phyloP scores from a whole-genome alignment of 2,888 invertebrate species.

The Ypsolopha sequella region DNA sequence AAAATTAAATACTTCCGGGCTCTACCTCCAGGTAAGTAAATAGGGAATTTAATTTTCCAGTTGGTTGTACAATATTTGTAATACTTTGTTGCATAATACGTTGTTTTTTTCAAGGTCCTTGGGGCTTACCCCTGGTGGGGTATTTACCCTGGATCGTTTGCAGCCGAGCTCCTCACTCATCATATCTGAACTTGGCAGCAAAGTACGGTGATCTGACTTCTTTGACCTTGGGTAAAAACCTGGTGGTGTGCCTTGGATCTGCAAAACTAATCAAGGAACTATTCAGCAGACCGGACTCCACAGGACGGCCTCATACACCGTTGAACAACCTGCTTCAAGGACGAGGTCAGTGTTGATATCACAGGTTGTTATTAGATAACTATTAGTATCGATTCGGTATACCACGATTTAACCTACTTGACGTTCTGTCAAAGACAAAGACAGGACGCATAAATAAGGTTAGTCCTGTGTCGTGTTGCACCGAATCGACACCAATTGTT shows the following conservation, averaged over 20 bases:
- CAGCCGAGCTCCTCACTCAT: conserved; percentile 78
- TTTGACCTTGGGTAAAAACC: conserved; percentile 78
- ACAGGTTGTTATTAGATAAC: no score
- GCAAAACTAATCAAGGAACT: conserved; percentile 81
- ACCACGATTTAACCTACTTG: no score
- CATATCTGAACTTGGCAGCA: conserved; percentile 78
- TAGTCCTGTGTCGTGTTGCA: no score
- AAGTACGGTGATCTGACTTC: conserved; percentile 83
- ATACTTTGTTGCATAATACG: no score
- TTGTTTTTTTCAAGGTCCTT: conserved; percentile 76
- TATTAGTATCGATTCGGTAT: no score
- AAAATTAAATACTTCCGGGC: conserved; percentile 6
- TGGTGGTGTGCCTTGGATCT: conserved; percentile 84
- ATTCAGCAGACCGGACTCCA: conserved; percentile 83
- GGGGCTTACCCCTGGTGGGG: conserved; percentile 84
- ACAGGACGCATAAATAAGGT: no score
- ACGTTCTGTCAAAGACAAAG: no score
- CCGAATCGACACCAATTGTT: no score
- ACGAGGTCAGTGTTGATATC: conserved; percentile 74
- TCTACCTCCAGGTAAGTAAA: conserved; percentile 17
- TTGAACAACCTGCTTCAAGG: conserved; percentile 84
- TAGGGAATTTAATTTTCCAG: neutral
- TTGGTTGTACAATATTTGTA: neutral
- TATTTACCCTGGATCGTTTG: conserved; percentile 78
- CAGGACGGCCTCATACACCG: conserved; percentile 83